phyloP scores from a whole-genome alignment of 2,888 invertebrate species.

The Erebia ligea region DNA sequence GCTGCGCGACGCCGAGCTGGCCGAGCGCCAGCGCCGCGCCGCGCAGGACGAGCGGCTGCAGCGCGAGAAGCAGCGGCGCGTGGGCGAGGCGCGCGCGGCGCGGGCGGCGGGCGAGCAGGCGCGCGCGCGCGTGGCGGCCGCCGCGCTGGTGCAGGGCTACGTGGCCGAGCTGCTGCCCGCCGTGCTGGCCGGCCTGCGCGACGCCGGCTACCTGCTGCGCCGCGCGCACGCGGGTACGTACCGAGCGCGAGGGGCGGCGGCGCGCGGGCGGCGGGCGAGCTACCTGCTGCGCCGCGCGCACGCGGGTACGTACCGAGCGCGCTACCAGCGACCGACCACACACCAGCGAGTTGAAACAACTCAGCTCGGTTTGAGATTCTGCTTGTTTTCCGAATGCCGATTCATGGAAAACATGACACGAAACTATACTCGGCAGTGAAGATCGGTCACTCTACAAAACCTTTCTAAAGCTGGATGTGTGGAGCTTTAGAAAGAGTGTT shows the following conservation, averaged over 20 bases:
- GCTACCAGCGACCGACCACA: too few species aligned
- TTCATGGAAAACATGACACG: too few species aligned
- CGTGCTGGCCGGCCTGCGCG: slow-evolving; percentile 90
- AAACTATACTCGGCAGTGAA: too few species aligned
- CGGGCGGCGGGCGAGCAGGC: slow-evolving; percentile 87
- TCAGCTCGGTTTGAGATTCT: too few species aligned
- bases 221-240: slow-evolving; percentile 65
- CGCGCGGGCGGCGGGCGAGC: too few species aligned
- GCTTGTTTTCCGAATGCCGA: too few species aligned
- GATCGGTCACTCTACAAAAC: too few species aligned
- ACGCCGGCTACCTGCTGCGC: slow-evolving; percentile 87
- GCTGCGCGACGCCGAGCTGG: slow-evolving; percentile 91
- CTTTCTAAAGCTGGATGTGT: too few species aligned
- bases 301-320: too few species aligned
- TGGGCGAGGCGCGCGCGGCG: slow-evolving; percentile 86
- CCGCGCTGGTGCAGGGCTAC: slow-evolving; percentile 92
- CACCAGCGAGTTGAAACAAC: too few species aligned
- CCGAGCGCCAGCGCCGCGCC: slow-evolving; percentile 91
- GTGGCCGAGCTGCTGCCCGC: slow-evolving; percentile 93
- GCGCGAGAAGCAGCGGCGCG: slow-evolving; percentile 80
- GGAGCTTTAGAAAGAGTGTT: too few species aligned
- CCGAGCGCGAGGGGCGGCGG: too few species aligned
- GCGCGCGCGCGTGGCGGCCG: slow-evolving; percentile 91
- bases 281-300: slow-evolving; percentile 85
- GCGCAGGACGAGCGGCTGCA: slow-evolving; percentile 88